These are phyloP conservation scores for Embiotoca jacksoni DNA, from an alignment of 2,113 vertebrate genomes.

Conservation along the genomic window DNA sequence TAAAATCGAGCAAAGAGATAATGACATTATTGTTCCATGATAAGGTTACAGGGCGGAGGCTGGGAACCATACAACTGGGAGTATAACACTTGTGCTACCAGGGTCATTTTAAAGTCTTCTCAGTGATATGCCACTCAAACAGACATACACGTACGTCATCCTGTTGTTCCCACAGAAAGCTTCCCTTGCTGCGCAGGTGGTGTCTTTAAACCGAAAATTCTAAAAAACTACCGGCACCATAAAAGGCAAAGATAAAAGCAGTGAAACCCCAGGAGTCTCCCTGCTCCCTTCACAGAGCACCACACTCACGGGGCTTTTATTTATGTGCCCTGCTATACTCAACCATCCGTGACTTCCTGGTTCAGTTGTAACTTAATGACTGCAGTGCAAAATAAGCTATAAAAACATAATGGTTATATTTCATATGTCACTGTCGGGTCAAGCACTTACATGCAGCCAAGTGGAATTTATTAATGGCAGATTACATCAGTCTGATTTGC, in stretches of 20 bases:
- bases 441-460: neutral
- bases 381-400: neutral
- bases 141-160: no score
- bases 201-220: neutral
- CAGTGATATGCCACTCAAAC: no score
- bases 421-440: neutral
- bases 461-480: neutral
- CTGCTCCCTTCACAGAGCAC: constrained; percentile 7
- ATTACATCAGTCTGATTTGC: neutral
- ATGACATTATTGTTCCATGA: no score
- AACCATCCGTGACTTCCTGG: neutral
- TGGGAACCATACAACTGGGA: no score
- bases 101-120: no score
- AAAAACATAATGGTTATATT: neutral
- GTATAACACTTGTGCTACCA: no score
- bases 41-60: no score
- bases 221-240: neutral
- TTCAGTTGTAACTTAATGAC: neutral
- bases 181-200: neutral
- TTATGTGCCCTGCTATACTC: neutral
- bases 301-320: neutral
- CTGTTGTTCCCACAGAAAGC: neutral
- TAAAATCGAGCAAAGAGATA: no score
- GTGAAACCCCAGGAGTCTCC: constrained; percentile 10
- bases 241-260: constrained; percentile 10